Conservation (phyloP, 1,140 invertebrate genomes). For the Gryon sp. region DNA sequence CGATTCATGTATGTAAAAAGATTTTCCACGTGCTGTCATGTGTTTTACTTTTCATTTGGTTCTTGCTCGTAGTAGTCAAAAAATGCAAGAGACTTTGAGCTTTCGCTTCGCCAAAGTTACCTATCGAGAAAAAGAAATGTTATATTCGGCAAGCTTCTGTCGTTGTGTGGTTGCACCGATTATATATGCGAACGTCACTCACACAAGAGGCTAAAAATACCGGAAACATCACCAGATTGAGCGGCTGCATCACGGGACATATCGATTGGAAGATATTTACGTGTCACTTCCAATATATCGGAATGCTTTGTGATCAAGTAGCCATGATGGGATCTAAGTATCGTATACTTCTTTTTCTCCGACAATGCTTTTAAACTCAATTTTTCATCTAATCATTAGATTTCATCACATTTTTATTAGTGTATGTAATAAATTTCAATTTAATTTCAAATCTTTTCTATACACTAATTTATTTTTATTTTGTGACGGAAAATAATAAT, state of each 20-base stretch:
- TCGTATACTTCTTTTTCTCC: slow-evolving; percentile 33
- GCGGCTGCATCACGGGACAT: slow-evolving; percentile 47
- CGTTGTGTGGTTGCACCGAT: slow-evolving; percentile 59
- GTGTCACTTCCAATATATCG: slow-evolving; percentile 32
- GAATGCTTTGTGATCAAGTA: slow-evolving; percentile 33
- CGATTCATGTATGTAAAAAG: slow-evolving; percentile 23
- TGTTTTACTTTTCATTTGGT: slow-evolving; percentile 61
- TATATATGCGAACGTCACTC: slow-evolving; percentile 61
- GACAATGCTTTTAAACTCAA: too few relatives aligned
- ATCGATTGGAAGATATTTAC: slow-evolving; percentile 62
- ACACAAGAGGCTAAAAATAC: slow-evolving; percentile 65
- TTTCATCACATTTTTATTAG: too few relatives aligned
- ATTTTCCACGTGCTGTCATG: slow-evolving; percentile 28
- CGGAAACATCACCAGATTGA: slow-evolving; percentile 64
- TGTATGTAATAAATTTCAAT: too few relatives aligned
- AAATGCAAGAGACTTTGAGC: slow-evolving; percentile 31
- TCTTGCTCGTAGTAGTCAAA: slow-evolving; percentile 19
- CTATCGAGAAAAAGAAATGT: slow-evolving; percentile 63
- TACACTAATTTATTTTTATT: too few relatives aligned
- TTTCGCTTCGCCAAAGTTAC: slow-evolving; percentile 55
- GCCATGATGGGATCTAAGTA: slow-evolving; percentile 32
- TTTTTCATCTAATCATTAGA: too few relatives aligned
- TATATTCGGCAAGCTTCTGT: slow-evolving; percentile 38
- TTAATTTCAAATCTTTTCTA: too few relatives aligned
- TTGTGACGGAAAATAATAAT: too few relatives aligned